phyloP scores from a whole-genome alignment of 2,797 vertebrate species.

The Phrynocephalus forsythii region DNA sequence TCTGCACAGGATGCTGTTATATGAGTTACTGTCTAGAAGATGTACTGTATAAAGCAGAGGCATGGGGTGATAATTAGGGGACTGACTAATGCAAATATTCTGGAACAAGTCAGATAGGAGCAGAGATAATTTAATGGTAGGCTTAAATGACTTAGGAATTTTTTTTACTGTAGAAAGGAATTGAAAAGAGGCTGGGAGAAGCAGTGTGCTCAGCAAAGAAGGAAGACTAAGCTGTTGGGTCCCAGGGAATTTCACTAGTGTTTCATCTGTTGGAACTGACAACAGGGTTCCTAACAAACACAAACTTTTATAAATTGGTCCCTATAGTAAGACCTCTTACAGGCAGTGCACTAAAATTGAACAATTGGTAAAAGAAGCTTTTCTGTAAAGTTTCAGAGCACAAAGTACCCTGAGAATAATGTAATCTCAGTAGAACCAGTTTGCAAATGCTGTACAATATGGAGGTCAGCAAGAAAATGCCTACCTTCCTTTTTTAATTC shows the following conservation, averaged over 20 bases:
- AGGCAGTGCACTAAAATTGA: not conserved
- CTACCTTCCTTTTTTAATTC: not conserved
- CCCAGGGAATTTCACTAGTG: not conserved
- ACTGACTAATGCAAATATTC: not conserved
- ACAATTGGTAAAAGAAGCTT: not conserved
- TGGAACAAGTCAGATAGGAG: not conserved
- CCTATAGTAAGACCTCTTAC: slow-evolving; percentile 1
- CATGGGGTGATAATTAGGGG: not conserved
- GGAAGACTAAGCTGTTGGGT: not conserved
- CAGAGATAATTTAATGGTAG: not conserved
- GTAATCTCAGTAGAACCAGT: not conserved
- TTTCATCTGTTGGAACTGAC: slow-evolving; percentile 16
- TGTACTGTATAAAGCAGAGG: not conserved
- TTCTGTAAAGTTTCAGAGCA: not conserved
- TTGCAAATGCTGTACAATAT: not conserved
- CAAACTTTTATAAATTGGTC: slow-evolving; percentile 5
- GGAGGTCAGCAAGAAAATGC: not conserved
- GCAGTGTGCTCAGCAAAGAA: not conserved
- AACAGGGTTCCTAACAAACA: slow-evolving; percentile 13
- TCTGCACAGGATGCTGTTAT: not conserved
- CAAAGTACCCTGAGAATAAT: not conserved
- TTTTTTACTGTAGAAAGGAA: not conserved
- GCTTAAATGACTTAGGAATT: not conserved
- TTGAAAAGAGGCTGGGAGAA: not conserved
- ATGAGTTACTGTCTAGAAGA: not conserved